phyloP scores from a whole-genome alignment of 2,888 invertebrate species.

The Drosophila anomalata region DNA sequence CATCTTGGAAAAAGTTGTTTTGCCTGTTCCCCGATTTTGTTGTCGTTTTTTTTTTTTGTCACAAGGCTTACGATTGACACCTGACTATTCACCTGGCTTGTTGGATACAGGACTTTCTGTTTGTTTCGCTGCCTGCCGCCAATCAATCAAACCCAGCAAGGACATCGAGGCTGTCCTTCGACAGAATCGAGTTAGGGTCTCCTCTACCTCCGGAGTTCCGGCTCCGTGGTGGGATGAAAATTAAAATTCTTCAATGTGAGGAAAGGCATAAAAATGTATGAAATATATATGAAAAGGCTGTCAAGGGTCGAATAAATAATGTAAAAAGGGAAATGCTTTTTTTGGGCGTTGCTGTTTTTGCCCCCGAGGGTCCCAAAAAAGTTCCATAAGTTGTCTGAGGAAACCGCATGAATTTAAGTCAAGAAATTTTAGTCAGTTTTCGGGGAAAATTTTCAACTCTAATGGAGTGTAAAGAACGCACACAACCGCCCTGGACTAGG shows the following conservation, averaged over 20 bases:
- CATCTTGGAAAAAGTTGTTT: constrained; percentile 23
- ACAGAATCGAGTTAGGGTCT: not conserved
- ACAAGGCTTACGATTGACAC: constrained; percentile 45
- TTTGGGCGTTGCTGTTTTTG: not conserved
- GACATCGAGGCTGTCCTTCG: constrained; percentile 17
- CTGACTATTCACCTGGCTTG: constrained; percentile 47
- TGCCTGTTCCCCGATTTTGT: not conserved
- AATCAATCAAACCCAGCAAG: constrained; percentile 38
- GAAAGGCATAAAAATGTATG: constrained; percentile 37
- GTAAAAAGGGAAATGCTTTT: constrained; percentile 41
- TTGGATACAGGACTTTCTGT: constrained; percentile 29
- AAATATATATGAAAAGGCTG: constrained; percentile 50
- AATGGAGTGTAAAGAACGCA: constrained; percentile 34
- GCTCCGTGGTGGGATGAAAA: constrained; percentile 20
- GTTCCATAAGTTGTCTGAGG: constrained; percentile 28
- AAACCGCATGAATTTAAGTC: constrained; percentile 38
- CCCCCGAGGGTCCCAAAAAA: constrained; percentile 22
- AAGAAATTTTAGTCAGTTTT: constrained; percentile 22
- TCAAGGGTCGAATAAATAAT: constrained; percentile 57
- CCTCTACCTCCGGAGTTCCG: not conserved
- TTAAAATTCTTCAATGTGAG: constrained; percentile 49
- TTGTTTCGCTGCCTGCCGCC: constrained; percentile 14
- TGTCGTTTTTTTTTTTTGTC: constrained; percentile 8
- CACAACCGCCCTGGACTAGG: not conserved
- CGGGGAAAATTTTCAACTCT: constrained; percentile 27